Evolutionary conservation across 1,140 invertebrate genomes (phyloP).

Genomic region (Ganaspis sp.): DNA sequence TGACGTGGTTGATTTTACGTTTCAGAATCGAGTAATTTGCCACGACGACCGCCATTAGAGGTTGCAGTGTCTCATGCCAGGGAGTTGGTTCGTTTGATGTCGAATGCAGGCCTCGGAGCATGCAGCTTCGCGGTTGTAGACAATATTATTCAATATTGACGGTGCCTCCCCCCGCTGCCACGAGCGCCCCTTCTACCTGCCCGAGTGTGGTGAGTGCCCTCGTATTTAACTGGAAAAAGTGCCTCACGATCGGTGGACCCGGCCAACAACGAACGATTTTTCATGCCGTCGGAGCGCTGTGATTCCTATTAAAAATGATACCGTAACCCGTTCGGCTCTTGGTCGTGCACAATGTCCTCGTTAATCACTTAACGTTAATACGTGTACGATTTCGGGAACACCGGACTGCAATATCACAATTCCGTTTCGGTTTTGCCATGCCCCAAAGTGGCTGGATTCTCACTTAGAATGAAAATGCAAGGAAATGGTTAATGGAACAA

Average conservation of each 20-base stretch:
- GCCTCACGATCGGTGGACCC: slow-evolving; percentile 64
- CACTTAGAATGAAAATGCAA: background rate
- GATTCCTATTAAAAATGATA: slow-evolving; percentile 51
- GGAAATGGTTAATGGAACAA: background rate
- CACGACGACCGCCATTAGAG: slow-evolving; percentile 93
- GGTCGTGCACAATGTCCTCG: slow-evolving; percentile 20
- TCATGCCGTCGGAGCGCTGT: slow-evolving; percentile 57
- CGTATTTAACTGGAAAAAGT: slow-evolving; percentile 63
- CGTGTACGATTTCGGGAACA: slow-evolving; percentile 28
- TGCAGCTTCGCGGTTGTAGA: slow-evolving; percentile 94
- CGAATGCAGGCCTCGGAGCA: slow-evolving; percentile 90
- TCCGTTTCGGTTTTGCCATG: background rate
- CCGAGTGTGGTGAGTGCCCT: slow-evolving; percentile 72
- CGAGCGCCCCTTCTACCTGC: slow-evolving; percentile 71
- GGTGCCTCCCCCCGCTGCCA: slow-evolving; percentile 73
- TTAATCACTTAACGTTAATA: slow-evolving; percentile 17
- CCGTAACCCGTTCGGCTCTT: slow-evolving; percentile 20
- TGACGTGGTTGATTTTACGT: slow-evolving; percentile 13
- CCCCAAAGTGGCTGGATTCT: background rate
- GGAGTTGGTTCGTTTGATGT: slow-evolving; percentile 92
- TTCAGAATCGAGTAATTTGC: slow-evolving; percentile 92
- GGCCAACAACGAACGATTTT: slow-evolving; percentile 64
- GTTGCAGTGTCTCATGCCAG: slow-evolving; percentile 92
- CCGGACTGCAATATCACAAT: slow-evolving; percentile 23
- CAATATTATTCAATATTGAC: slow-evolving; percentile 82